Evolutionary conservation across 2,113 vertebrate genomes (phyloP), one percentile per base, ranked within the genome.

Genomic region (Scophthalmus maximus): DNA sequence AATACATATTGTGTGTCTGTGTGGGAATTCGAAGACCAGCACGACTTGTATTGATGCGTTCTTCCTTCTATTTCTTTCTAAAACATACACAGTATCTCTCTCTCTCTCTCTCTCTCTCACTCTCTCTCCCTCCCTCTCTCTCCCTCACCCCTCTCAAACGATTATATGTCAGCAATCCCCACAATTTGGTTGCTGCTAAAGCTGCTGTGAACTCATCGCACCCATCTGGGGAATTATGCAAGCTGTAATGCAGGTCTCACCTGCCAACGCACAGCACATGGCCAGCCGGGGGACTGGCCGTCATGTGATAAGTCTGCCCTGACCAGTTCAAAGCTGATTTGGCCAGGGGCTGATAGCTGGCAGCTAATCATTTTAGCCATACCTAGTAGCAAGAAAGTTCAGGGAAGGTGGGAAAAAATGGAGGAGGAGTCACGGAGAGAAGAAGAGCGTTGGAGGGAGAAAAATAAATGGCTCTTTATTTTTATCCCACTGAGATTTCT

Each of bases 211-310:
- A 93, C 93, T 93, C 90, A 92, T 93, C 90, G 66, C 87, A 93
- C 87, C 89, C 89, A 91, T 92, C 89, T 86, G 76, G 92, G 92
- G 92, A 93, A 93, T 93, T 92, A 92, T 92, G 86, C 91, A 91
- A 89, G 87, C 85, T 67, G 79, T 82, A 86, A 86, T 69, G 83
- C 88, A 73, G 82, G 90, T 88, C 90, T 92, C 90, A 92, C 88
- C 91, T 92, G 90, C 92, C 90, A 90, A 87, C 70, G 68, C 81
- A 66, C 55, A 79, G 78, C 29, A 50, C 79, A 55, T 63, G 82
- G 78, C 78, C 80, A 82, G 73, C 73, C 56, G 42, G 72, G 85
- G 79, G 82, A 82, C 89, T 90, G 90, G 89, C 57, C 68, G 73
- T 91, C 92, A 91, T 92, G 88, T 93, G 91, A 93, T 92, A 93